These are phyloP conservation scores for Parnassius smintheus DNA, from an alignment of 2,888 invertebrate species.

Conservation along the genomic window DNA sequence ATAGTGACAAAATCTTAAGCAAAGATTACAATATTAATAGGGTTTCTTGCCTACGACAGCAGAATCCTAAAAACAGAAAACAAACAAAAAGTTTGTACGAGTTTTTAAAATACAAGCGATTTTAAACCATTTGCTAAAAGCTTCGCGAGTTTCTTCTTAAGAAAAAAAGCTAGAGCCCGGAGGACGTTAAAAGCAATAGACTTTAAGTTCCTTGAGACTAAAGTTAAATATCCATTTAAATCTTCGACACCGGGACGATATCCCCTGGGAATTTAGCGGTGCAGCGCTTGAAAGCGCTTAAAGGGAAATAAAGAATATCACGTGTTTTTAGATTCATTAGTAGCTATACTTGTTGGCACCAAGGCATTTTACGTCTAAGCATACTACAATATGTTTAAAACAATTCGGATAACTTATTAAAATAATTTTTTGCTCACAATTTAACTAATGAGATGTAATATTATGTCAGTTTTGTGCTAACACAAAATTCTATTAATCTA, in stretches of 20 bases:
- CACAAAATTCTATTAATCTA: too few relatives aligned
- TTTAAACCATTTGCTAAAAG: slow-evolving; percentile 74
- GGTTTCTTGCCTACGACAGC: too few relatives aligned
- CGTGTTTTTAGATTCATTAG: slow-evolving; percentile 13
- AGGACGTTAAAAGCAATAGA: slow-evolving; percentile 69
- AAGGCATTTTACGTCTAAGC: background rate
- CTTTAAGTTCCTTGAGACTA: slow-evolving; percentile 75
- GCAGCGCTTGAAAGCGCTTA: slow-evolving; percentile 57
- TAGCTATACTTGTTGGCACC: background rate
- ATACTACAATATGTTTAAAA: too few relatives aligned
- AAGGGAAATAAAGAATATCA: slow-evolving; percentile 14
- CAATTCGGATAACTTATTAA: too few relatives aligned
- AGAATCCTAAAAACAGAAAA: slow-evolving; percentile 22
- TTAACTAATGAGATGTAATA: too few relatives aligned
- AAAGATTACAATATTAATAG: too few relatives aligned
- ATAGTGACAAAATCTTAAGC: too few relatives aligned
- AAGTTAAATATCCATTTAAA: slow-evolving; percentile 81
- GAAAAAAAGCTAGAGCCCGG: slow-evolving; percentile 51
- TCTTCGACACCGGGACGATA: slow-evolving; percentile 61
- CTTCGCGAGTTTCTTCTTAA: slow-evolving; percentile 58
- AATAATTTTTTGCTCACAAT: too few relatives aligned
- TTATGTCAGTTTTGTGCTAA: too few relatives aligned
- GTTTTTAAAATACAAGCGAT: slow-evolving; percentile 57
- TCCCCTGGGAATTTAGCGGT: slow-evolving; percentile 59
- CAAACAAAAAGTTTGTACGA: slow-evolving; percentile 44